A percentile compares a stretch with the other conserved stretches of the same genome.
phyloP scores from a whole-genome alignment of 2,888 invertebrate species.

The Cheiracanthium punctorium region DNA sequence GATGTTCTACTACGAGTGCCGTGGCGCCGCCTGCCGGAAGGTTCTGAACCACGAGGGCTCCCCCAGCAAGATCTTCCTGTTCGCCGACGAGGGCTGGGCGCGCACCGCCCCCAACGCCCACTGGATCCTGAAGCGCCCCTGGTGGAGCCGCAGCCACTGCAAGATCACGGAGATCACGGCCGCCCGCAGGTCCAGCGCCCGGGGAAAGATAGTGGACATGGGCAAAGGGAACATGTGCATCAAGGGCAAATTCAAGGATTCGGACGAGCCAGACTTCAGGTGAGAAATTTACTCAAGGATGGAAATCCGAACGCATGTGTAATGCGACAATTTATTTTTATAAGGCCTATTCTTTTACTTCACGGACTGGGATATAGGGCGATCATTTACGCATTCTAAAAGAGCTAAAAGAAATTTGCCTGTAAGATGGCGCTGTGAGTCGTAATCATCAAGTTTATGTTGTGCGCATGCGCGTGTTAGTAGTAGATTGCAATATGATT shows the following conservation, averaged over 20 bases:
- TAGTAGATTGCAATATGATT: no score
- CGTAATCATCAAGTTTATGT: no score
- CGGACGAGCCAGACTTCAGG: conserved; percentile 82
- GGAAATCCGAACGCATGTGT: no score
- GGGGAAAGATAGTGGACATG: conserved; percentile 87
- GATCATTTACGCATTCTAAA: no score
- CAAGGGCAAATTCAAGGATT: conserved; percentile 85
- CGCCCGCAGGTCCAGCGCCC: conserved; percentile 84
- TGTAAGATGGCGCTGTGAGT: no score
- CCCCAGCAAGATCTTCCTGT: conserved; percentile 88
- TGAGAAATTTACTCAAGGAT: no score
- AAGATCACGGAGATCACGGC: conserved; percentile 90
- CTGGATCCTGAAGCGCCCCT: conserved; percentile 89
- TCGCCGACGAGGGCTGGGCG: conserved; percentile 92
- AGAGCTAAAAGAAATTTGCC: no score
- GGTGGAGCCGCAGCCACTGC: conserved; percentile 90
- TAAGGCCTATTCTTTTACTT: no score
- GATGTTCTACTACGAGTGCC: conserved; percentile 85
- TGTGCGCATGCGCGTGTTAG: no score
- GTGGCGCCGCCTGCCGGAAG: conserved; percentile 88
- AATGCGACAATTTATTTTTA: no score
- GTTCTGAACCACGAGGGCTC: conserved; percentile 87
- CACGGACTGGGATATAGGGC: no score
- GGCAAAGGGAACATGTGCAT: conserved; percentile 87
- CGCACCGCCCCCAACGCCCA: conserved; percentile 89